Percentiles rank a stretch among this genome's conserved stretches.
These are phyloP conservation scores for Sebastolobus alascanus DNA, from an alignment of 2,797 vertebrate species.

Conservation along the genomic window DNA sequence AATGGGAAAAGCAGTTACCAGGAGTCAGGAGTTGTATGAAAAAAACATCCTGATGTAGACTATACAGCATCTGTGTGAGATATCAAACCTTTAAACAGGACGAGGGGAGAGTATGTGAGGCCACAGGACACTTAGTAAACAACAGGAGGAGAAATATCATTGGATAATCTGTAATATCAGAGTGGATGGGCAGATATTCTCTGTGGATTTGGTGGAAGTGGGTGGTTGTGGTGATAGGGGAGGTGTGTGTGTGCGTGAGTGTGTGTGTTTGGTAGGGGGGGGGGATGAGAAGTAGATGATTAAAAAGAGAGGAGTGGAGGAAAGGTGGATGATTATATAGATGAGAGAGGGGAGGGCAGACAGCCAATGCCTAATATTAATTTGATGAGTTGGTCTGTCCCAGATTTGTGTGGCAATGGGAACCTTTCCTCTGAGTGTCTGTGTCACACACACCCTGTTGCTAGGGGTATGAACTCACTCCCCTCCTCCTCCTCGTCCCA, in stretches of 20 bases:
- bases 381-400: slow-evolving; percentile 71
- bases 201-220: slow-evolving; percentile 38
- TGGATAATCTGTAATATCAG: slow-evolving; percentile 55
- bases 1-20: neutral
- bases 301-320: slow-evolving; percentile 58
- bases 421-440: slow-evolving; percentile 17
- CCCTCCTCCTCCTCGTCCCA: slow-evolving; percentile 6
- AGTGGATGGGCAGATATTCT: slow-evolving; percentile 40
- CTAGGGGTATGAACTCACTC: slow-evolving; percentile 24
- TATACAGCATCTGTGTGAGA: neutral
- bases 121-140: slow-evolving; percentile 17
- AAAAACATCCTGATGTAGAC: neutral
- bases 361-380: slow-evolving; percentile 66
- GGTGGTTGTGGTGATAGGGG: slow-evolving; percentile 7
- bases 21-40: too few relatives aligned
- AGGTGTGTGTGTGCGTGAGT: slow-evolving; percentile 12
- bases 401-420: slow-evolving; percentile 46
- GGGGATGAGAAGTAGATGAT: slow-evolving; percentile 64
- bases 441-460: slow-evolving; percentile 11
- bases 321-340: slow-evolving; percentile 64
- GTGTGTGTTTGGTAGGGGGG: slow-evolving; percentile 1
- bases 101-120: slow-evolving; percentile 10
- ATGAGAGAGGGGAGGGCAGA: slow-evolving; percentile 43
- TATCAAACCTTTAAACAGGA: neutral
- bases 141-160: slow-evolving; percentile 36